Evolutionary conservation across 2,113 vertebrate species (phyloP), one percentile per base, ranked within the genome.

Genomic region (Smithornis capensis): DNA sequence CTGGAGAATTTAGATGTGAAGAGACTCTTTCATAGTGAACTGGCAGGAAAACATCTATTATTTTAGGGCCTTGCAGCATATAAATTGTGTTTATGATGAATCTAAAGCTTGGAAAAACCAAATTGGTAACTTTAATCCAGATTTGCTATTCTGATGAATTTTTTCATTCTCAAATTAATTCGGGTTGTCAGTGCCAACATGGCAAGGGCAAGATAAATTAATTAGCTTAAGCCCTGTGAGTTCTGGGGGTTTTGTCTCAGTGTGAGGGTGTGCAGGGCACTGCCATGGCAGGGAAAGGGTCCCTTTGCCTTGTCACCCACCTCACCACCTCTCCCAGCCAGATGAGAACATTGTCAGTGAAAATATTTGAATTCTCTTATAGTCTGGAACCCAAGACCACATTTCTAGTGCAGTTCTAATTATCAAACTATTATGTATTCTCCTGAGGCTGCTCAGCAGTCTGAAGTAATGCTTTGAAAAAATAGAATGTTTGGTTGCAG

Each of bases 151-250:
- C 60, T 74, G 55, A 70, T 67, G 38, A 37, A 1, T 79, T 75
- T 85, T 95, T 88, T 69, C 38, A 15, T 62, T 92, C 71, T 75
- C 44, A 55, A n/a, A 38, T 85, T 67, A 90, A 91, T 93, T 91
- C 68, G 44, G 45, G 35, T 88, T 90, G 80, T 70, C 79, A 45
- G 40, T 44, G 60, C 79, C 56, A 56, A 68, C 7, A 18, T 16
- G 37, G 68, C 64, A 83, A 87, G 28, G 55, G 82, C 64, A 83
- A 90, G 69, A 64, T 60, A 83, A 94, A 95, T 89, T 50, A 90
- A 94, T 93, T 88, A 90, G 17, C 88, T 81, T 7, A 55, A 38
- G 23, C 75, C 80, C 24, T 7, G 0, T 29, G 76, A 6, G 44
- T 62, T 80, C 10, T 14, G 71, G 64, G 52, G 85, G 75, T 5